Evolutionary conservation across 1,140 invertebrate genomes (phyloP), one percentile per base, ranked within the genome.

Genomic region (Caerostris darwini): DNA sequence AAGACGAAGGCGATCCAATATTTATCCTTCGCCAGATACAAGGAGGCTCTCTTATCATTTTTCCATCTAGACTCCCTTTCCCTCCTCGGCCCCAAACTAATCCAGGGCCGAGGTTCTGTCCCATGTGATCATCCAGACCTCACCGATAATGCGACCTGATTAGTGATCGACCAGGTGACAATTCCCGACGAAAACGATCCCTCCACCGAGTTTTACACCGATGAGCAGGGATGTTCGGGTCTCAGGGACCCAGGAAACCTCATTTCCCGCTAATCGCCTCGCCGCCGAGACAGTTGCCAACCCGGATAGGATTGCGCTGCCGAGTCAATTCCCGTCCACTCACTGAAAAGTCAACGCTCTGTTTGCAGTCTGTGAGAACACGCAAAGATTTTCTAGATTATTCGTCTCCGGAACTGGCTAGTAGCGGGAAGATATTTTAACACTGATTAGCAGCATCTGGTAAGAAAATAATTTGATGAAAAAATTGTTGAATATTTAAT

Each of bases 111-210:
- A 87, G 85, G 57, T 17, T 56, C 88, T 64, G 5, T 88, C 0
- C 17, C 7, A 34, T 10, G 53, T 90, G 71, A 90, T 71, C 53
- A 56, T n/a, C 64, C 3, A 56, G n/a, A 12, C 64, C 14, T 14
- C 34, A 61, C 19, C 53, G 61, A 69, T 53, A 82, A 81, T 59
- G 58, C 34, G 2, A 91, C 90, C 19, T 91, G 77, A 82, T 91
- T 82, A 91, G 57, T 6, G 71, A 91, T 81, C 56, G 71, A 54
- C 71, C 57, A 82, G 56, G 90, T 91, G 90, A 91, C 19, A 82
- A 82, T 91, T 82, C 71, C 57, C 54, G 4, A 61, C 61, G 86
- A 88, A 64, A 64, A 88, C 54, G 19, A 50, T 58, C 5, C 64
- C 12, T 19, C 3, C 8, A 12, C 17, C 69, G 10, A 59, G 71